A percentile compares a stretch with the other conserved stretches of the same genome.
phyloP scores from a whole-genome alignment of 2,888 invertebrate genomes.

The Mesorhabditis belari region DNA sequence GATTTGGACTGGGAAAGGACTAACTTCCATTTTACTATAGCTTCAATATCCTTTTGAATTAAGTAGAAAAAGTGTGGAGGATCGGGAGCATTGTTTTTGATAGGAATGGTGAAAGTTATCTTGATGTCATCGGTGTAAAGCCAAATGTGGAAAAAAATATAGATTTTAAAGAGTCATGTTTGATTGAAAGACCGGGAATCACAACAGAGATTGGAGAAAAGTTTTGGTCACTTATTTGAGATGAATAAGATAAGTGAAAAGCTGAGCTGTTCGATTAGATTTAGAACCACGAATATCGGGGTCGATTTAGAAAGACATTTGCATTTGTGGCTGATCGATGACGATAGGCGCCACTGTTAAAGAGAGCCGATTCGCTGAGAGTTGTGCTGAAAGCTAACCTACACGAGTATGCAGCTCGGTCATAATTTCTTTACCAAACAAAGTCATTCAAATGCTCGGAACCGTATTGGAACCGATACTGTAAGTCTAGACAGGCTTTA shows the following conservation, averaged over 20 bases:
- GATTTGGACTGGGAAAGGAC: no score
- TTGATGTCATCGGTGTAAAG: no score
- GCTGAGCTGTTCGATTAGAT: background rate
- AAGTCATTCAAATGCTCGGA: no score
- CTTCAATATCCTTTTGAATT: no score
- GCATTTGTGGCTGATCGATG: slow-evolving; percentile 19
- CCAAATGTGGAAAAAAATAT: background rate
- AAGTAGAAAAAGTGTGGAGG: no score
- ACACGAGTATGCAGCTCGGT: no score
- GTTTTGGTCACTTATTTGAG: no score
- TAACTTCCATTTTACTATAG: no score
- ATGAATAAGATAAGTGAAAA: background rate
- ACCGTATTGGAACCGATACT: no score
- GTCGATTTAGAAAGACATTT: slow-evolving; percentile 32
- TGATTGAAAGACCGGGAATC: background rate
- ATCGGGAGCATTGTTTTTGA: no score
- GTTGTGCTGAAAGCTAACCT: background rate
- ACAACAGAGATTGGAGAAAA: background rate
- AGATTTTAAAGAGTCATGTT: background rate
- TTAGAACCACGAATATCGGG: slow-evolving; percentile 42
- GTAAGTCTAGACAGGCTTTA: no score
- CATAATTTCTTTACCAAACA: background rate
- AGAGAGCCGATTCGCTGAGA: slow-evolving; percentile 13
- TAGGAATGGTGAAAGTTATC: no score
- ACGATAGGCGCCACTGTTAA: slow-evolving; percentile 5